Evolutionary conservation across 2,888 invertebrate species (phyloP), one percentile per base, ranked within the genome.

Genomic region (Cynaeus angustus): DNA sequence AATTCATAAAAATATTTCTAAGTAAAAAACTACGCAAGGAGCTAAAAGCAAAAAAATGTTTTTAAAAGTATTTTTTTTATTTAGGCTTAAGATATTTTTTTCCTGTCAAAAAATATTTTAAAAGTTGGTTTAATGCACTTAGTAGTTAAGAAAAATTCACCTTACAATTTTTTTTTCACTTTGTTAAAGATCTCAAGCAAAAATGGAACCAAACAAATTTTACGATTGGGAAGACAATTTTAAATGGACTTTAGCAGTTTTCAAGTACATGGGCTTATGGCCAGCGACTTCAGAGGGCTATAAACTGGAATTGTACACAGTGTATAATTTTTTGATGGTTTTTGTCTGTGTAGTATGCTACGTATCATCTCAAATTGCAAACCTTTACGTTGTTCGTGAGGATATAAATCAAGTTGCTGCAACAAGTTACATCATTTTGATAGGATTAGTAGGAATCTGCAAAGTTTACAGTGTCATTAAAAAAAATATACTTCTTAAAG

Each of bases 191-290:
- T n/a, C n/a, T n/a, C n/a, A n/a, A n/a, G n/a, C 21, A 21, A 1
- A 1, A 21, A 21, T 21, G 21, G 21, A 21, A 3, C 4, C 4
- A 21, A 21, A 21, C 1, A 1, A 21, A 21, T 4, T 10, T 28
- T 52, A 28, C 13, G 9, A 26, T 52, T 52, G 26, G 10, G 26
- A 21, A 52, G n/a, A n/a, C 0, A 10, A 28, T 26, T 52, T 52
- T 9, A 12, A 26, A 28, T 4, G 7, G 28, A 52, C 26, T 28
- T 9, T 16, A 5, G 2, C n/a, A 2, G 1, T 52, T 10, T 10
- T 52, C n/a, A 28, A 12, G 10, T 28, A 21, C 30, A 52, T 10
- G 26, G 52, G 52, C 4, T 52, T 52, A 2, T 43, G 10, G 43
- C 43, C 43, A 12, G 12, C 3, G 1, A 12, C 2, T 43, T 1